A percentile compares a stretch with the other conserved stretches of the same genome.
phyloP scores from a whole-genome alignment of 2,797 vertebrate genomes.

The Pelochelys cantorii region DNA sequence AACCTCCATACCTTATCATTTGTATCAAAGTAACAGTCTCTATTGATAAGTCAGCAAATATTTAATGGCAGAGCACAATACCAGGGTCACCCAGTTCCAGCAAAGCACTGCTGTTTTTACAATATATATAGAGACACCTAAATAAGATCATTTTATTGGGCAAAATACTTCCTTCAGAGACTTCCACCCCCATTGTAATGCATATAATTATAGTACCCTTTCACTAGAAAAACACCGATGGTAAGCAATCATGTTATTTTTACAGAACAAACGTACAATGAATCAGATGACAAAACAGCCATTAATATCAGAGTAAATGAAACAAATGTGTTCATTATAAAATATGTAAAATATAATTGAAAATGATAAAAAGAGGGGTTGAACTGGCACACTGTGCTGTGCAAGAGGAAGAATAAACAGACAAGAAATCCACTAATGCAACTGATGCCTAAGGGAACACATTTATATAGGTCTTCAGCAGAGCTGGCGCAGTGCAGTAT shows the following conservation, averaged over 20 bases:
- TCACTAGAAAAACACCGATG: background rate
- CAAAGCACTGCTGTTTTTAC: background rate
- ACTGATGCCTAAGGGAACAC: background rate
- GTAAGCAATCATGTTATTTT: background rate
- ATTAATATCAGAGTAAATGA: background rate
- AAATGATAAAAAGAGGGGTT: background rate
- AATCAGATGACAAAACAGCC: background rate
- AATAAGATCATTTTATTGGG: background rate
- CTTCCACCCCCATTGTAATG: background rate
- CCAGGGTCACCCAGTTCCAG: accelerated
- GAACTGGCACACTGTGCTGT: background rate
- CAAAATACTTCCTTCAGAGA: background rate
- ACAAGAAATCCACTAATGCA: background rate
- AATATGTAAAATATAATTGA: background rate
- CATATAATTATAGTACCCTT: background rate
- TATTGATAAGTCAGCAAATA: background rate
- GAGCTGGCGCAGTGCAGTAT: background rate
- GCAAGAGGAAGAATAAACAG: background rate
- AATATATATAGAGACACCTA: background rate
- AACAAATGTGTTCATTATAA: background rate
- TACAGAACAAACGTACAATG: background rate
- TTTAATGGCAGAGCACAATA: accelerated
- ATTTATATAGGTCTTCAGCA: background rate
- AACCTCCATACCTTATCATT: background rate
- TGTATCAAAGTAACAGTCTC: accelerated